Evolutionary conservation across 2,888 invertebrate species (phyloP).

Genomic region (Phragmatobia fuliginosa): DNA sequence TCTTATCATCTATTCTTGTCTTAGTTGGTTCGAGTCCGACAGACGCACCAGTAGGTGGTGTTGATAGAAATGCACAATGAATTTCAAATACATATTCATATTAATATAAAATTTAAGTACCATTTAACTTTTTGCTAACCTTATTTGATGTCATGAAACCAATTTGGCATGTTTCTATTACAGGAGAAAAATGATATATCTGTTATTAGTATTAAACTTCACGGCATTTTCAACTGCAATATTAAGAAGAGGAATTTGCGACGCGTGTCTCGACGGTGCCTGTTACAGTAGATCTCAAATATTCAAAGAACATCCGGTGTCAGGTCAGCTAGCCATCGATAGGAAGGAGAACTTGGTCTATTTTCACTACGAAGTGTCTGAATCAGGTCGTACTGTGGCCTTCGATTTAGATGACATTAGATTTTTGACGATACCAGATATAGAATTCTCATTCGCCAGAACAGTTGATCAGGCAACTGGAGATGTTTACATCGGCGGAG

Average conservation of each 20-base stretch:
- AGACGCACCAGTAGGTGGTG: too few relatives aligned
- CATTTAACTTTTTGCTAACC: background rate
- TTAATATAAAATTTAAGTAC: too few relatives aligned
- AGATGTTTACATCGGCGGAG: conserved; percentile 68
- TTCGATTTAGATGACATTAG: conserved; percentile 66
- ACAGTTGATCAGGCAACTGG: conserved; percentile 66
- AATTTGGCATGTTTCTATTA: conserved; percentile 1
- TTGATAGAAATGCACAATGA: too few relatives aligned
- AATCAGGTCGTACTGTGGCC: conserved; percentile 61
- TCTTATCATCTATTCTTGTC: too few relatives aligned
- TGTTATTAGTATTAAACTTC: conserved; percentile 39
- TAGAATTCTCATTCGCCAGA: conserved; percentile 69
- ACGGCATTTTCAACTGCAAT: conserved; percentile 29
- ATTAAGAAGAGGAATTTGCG: conserved; percentile 54
- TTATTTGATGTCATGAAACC: background rate
- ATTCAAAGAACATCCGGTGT: conserved; percentile 60
- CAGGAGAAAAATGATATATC: conserved; percentile 46
- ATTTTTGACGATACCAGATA: conserved; percentile 57
- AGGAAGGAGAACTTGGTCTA: conserved; percentile 66
- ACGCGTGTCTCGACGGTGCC: conserved; percentile 69
- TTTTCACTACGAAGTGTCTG: conserved; percentile 66
- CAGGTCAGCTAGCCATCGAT: conserved; percentile 74
- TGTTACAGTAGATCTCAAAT: conserved; percentile 67
- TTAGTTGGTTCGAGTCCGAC: too few relatives aligned
- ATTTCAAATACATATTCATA: too few relatives aligned